Conservation (phyloP, 2,113 vertebrate genomes). For the Motacilla tschutschensis region DNA sequence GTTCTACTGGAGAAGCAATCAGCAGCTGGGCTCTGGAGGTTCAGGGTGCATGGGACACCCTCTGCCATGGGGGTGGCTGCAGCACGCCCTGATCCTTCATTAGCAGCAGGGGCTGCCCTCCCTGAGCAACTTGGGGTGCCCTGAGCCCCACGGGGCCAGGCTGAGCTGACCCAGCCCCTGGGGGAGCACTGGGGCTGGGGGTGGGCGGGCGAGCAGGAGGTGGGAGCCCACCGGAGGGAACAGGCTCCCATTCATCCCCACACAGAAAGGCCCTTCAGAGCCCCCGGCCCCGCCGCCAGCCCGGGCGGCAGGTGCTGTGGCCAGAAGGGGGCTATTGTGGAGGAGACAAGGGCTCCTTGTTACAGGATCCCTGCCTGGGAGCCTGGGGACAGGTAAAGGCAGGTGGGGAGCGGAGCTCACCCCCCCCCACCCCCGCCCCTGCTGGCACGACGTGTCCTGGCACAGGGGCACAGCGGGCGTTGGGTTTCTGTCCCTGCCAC, state of each 20-base stretch:
- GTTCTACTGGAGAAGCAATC: not conserved
- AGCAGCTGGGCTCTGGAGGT: not conserved
- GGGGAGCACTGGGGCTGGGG: not conserved
- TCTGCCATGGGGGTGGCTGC: fast-evolving
- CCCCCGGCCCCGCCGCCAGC: not conserved
- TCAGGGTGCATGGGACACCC: fast-evolving
- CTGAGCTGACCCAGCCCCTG: not conserved
- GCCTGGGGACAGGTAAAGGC: conserved; percentile 40
- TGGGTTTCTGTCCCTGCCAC: not conserved
- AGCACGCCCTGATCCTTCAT: not conserved
- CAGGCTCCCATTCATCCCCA: conserved; percentile 36
- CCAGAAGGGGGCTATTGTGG: conserved; percentile 23
- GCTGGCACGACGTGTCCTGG: fast-evolving
- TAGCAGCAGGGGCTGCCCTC: not conserved
- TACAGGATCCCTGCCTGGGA: not conserved
- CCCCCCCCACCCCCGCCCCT: fast-evolving
- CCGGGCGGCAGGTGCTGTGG: not conserved
- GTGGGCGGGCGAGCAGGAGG: not conserved
- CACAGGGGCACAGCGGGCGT: fast-evolving
- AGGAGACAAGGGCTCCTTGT: conserved; percentile 56
- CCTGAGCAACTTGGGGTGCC: not conserved
- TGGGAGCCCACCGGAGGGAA: conserved; percentile 34
- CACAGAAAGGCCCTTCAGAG: conserved; percentile 50
- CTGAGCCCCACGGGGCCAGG: not conserved
- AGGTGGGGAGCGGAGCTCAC: not conserved